Evolutionary conservation across 1,140 invertebrate species (phyloP).

Genomic region (Dinoponera quadriceps): DNA sequence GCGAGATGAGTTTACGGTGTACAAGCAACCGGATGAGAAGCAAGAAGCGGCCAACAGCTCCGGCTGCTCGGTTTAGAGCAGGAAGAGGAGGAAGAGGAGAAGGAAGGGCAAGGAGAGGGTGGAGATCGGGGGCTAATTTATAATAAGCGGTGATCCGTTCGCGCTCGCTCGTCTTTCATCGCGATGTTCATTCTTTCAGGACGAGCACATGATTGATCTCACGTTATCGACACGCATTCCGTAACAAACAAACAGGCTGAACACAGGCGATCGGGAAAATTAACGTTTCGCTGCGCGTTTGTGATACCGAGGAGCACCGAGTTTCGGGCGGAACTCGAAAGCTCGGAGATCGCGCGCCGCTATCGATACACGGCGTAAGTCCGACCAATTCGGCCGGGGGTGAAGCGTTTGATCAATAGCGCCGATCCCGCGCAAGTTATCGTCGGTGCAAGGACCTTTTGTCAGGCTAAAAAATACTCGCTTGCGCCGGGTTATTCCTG

Average conservation of each 20-base stretch:
- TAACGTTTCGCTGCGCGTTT: too few relatives aligned
- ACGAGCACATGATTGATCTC: neutral
- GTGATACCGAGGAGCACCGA: too few relatives aligned
- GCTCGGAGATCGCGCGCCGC: too few relatives aligned
- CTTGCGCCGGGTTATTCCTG: slow-evolving; percentile 1
- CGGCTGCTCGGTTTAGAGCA: neutral
- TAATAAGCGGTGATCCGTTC: slow-evolving; percentile 40
- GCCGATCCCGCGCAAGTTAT: slow-evolving; percentile 7
- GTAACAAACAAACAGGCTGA: neutral
- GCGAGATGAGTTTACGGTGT: slow-evolving; percentile 73
- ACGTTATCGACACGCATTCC: neutral
- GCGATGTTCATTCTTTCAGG: slow-evolving; percentile 1
- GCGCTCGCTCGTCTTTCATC: slow-evolving; percentile 46
- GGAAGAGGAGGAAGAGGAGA: too few relatives aligned
- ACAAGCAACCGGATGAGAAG: slow-evolving; percentile 53
- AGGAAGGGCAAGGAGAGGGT: neutral
- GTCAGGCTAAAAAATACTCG: slow-evolving; percentile 29
- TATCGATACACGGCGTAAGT: too few relatives aligned
- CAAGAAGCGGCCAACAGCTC: slow-evolving; percentile 41
- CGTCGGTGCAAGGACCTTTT: slow-evolving; percentile 15
- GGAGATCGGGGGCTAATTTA: slow-evolving; percentile 33
- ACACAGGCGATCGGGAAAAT: too few relatives aligned
- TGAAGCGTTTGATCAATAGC: slow-evolving; percentile 35
- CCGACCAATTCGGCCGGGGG: too few relatives aligned
- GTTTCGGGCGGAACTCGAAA: too few relatives aligned